A percentile compares a stretch with the other conserved stretches of the same genome.
These are phyloP conservation scores for Meteorus cinctellus DNA, from an alignment of 2,888 invertebrate genomes.

Conservation along the genomic window DNA sequence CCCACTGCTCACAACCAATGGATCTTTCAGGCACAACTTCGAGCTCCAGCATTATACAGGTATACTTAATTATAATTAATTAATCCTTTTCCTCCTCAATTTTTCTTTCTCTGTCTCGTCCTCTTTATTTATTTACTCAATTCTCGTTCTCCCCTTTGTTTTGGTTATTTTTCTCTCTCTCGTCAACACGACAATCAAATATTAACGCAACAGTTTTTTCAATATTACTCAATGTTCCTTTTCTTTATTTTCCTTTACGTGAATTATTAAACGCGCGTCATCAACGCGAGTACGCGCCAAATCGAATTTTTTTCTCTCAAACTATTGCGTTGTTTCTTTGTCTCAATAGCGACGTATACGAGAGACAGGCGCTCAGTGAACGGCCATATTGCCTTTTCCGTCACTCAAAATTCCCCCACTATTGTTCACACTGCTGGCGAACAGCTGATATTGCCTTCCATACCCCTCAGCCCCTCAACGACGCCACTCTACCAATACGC, in stretches of 20 bases:
- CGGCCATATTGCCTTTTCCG: constrained; percentile 73
- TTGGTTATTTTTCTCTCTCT: background rate
- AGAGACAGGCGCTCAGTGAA: constrained; percentile 65
- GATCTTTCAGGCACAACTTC: constrained; percentile 97
- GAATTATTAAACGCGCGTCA: constrained; percentile 42
- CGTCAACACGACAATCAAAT: background rate
- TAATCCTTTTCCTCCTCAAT: constrained; percentile 21
- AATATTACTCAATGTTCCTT: background rate
- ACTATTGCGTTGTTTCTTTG: constrained; percentile 71
- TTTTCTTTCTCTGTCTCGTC: constrained; percentile 38
- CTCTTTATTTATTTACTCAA: background rate
- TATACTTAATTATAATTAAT: constrained; percentile 8
- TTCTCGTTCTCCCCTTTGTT: background rate
- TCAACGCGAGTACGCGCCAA: constrained; percentile 53
- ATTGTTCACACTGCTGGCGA: constrained; percentile 62
- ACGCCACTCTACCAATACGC: background rate
- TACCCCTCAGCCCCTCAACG: background rate
- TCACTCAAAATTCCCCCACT: constrained; percentile 49
- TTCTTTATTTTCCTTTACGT: background rate
- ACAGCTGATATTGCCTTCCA: constrained; percentile 68
- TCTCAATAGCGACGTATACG: constrained; percentile 62
- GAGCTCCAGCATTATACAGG: constrained; percentile 89
- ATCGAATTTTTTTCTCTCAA: constrained; percentile 54
- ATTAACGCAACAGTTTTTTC: constrained; percentile 43
- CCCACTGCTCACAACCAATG: constrained; percentile 98